phyloP scores from a whole-genome alignment of 2,113 vertebrate species.

The Nothobranchius furzeri region DNA sequence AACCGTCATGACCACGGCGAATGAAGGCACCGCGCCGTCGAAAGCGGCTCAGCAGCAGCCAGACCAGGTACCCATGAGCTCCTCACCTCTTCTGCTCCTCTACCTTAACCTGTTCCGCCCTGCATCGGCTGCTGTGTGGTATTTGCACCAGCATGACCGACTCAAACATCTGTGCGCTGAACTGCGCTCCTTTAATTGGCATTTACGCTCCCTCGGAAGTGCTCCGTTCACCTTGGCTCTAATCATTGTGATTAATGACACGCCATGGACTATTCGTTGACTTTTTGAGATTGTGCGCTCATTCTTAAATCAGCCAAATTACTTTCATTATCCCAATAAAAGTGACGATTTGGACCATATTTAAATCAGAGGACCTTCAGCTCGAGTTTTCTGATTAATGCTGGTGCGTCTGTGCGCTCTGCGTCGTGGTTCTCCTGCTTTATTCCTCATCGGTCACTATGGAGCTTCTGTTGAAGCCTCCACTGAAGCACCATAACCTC shows the following conservation, averaged over 20 bases:
- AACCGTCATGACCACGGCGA: conserved; percentile 91
- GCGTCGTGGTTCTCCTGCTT: conserved; percentile 31
- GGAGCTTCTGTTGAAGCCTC: conserved; percentile 39
- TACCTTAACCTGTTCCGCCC: conserved; percentile 7
- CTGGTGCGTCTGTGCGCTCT: conserved; percentile 47
- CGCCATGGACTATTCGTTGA: conserved; percentile 6
- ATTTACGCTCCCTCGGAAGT: conserved; percentile 9
- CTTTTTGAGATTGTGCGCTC: conserved; percentile 7
- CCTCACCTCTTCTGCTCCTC: background rate
- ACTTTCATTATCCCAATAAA: background rate
- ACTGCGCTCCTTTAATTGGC: background rate
- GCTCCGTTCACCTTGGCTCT: background rate
- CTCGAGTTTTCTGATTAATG: background rate
- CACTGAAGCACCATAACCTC: background rate
- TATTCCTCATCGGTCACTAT: conserved; percentile 21
- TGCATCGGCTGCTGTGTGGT: background rate
- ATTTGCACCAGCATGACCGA: conserved; percentile 16
- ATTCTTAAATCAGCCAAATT: too few species aligned
- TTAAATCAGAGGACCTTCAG: background rate
- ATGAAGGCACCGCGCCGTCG: conserved; percentile 86
- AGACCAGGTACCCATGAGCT: conserved; percentile 86
- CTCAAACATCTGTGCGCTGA: background rate
- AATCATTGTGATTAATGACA: background rate
- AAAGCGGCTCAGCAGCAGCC: conserved; percentile 90
- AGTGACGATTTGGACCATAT: too few species aligned